A percentile compares a stretch with the other conserved stretches of the same genome.
Evolutionary conservation across 2,797 vertebrate species (phyloP).

Genomic region (Pseudochromis fuscus): DNA sequence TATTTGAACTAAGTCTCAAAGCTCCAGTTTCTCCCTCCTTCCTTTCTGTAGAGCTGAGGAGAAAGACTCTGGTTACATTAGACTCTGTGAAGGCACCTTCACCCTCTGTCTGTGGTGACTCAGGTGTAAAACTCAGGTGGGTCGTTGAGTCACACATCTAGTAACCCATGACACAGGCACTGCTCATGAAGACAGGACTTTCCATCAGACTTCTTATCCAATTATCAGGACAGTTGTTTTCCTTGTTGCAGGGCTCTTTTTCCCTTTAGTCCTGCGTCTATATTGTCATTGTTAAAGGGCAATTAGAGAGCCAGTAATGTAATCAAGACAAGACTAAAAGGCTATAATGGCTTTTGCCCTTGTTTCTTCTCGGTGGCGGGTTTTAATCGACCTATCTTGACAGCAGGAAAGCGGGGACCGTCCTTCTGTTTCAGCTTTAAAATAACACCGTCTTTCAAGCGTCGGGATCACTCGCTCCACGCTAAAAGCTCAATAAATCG

Average conservation of each 20-base stretch:
- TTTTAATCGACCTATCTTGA: constrained; percentile 61
- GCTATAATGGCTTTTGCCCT: constrained; percentile 61
- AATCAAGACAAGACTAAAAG: constrained; percentile 72
- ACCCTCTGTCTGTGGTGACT: constrained; percentile 61
- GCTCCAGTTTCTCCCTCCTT: constrained; percentile 45
- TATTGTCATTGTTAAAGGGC: constrained; percentile 71
- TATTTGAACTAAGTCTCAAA: constrained; percentile 24
- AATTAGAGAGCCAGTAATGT: constrained; percentile 67
- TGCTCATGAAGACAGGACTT: constrained; percentile 44
- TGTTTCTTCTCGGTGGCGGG: constrained; percentile 39
- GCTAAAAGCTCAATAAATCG: constrained; percentile 81
- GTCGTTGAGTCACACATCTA: constrained; percentile 63
- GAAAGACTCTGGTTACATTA: constrained; percentile 28
- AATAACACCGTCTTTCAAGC: constrained; percentile 51
- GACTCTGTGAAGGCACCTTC: constrained; percentile 17
- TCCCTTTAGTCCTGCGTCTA: constrained; percentile 29
- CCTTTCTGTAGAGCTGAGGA: constrained; percentile 7
- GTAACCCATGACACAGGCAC: constrained; percentile 59
- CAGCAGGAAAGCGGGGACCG: constrained; percentile 16
- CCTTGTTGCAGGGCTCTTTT: constrained; percentile 29
- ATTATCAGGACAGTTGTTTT: constrained; percentile 63
- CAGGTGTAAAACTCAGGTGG: constrained; percentile 63
- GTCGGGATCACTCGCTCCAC: constrained; percentile 51
- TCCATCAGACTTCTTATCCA: constrained; percentile 59
- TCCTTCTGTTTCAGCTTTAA: constrained; percentile 61